Percentiles rank a stretch among this genome's conserved stretches.
Evolutionary conservation across 1,140 invertebrate genomes (phyloP).

Genomic region (Neoseiulus cucumeris): DNA sequence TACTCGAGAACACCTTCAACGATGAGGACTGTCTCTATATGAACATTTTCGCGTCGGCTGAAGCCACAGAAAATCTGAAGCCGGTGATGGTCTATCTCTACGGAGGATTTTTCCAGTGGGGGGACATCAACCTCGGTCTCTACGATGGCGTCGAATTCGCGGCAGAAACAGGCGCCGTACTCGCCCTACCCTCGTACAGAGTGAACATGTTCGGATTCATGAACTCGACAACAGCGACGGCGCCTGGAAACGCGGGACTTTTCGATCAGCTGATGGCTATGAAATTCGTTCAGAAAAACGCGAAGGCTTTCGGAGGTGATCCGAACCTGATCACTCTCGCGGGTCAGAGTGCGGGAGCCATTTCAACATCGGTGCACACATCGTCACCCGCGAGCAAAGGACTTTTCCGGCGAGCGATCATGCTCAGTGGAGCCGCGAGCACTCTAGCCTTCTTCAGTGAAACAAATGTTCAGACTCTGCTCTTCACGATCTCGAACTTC

Average conservation of each 20-base stretch:
- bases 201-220: constrained; percentile 53
- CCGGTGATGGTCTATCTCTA: constrained; percentile 58
- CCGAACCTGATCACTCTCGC: constrained; percentile 30
- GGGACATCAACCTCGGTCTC: constrained; percentile 36
- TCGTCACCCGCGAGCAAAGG: constrained; percentile 22
- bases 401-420: constrained; percentile 25
- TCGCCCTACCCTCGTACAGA: constrained; percentile 48
- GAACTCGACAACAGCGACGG: constrained; percentile 40
- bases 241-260: constrained; percentile 66
- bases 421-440: constrained; percentile 20
- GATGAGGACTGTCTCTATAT: constrained; percentile 74
- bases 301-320: constrained; percentile 60
- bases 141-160: constrained; percentile 42
- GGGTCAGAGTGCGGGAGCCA: constrained; percentile 30
- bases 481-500: neutral
- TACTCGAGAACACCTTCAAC: constrained; percentile 33
- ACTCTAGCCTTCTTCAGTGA: neutral
- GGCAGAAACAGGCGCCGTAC: constrained; percentile 39
- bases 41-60: constrained; percentile 67
- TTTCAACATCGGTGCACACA: constrained; percentile 24
- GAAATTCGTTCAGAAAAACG: constrained; percentile 50
- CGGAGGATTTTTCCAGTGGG: constrained; percentile 45
- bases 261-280: constrained; percentile 54
- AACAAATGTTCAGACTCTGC: neutral
- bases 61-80: constrained; percentile 21